Percentiles rank a stretch among this genome's conserved stretches.
These are phyloP conservation scores for Platichthys flesus DNA, from an alignment of 2,113 vertebrate species.

Conservation along the genomic window DNA sequence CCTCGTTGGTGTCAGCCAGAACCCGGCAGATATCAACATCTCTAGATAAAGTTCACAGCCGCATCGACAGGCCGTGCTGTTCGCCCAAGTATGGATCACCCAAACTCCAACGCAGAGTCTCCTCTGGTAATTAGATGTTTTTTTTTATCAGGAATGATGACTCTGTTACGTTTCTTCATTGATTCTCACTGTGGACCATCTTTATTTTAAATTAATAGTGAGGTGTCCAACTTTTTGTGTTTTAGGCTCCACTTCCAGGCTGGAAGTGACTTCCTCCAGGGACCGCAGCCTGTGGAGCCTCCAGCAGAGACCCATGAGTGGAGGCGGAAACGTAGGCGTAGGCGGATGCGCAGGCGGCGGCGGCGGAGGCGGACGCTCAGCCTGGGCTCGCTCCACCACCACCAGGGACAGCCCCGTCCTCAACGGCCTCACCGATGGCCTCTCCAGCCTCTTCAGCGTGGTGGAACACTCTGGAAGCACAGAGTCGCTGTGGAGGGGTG, in stretches of 20 bases:
- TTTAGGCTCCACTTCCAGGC: constrained; percentile 88
- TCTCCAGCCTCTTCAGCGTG: constrained; percentile 96
- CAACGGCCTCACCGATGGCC: constrained; percentile 92
- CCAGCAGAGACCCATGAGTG: constrained; percentile 87
- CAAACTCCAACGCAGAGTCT: constrained; percentile 90
- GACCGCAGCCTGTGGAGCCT: constrained; percentile 96
- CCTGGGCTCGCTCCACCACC: constrained; percentile 98
- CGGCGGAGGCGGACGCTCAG: constrained; percentile 90
- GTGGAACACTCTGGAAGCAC: constrained; percentile 94
- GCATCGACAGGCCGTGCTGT: constrained; percentile 94
- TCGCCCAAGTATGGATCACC: constrained; percentile 97
- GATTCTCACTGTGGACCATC: not conserved
- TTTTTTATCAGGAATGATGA: not conserved
- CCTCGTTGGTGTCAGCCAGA: constrained; percentile 88
- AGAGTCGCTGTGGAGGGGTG: constrained; percentile 91
- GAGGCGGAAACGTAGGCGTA: constrained; percentile 77
- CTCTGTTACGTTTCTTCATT: not conserved
- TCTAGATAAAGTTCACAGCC: constrained; percentile 94
- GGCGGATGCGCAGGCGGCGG: too few species aligned
- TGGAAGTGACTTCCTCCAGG: constrained; percentile 85
- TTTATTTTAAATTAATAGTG: not conserved
- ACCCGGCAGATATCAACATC: constrained; percentile 96
- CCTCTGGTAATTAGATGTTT: constrained; percentile 61
- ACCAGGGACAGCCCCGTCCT: constrained; percentile 96
- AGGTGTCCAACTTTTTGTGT: constrained; percentile 9